Evolutionary conservation across 2,797 vertebrate genomes (phyloP), one percentile per base, ranked within the genome.

Genomic region (Falco columbarius): DNA sequence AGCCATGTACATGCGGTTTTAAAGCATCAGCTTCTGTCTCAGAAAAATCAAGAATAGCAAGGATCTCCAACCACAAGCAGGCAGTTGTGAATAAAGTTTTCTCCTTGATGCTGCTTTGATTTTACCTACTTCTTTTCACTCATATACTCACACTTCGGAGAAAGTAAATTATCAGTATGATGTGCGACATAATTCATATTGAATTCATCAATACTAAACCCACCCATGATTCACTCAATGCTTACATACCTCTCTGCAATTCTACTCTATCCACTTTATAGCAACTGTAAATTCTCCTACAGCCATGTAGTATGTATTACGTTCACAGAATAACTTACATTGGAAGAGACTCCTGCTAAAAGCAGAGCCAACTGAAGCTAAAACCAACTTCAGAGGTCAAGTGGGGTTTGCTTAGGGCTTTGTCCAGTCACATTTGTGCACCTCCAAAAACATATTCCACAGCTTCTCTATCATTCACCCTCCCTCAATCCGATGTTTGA

Each of bases 71-170:
- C 61, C 30, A 80, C 56, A 94, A 63, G 7, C 40, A 86, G 32
- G 5, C 8, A 56, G 24, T 8, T 38, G 40, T 6, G 8, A 81
- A 72, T 18, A 11, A 75, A 65, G 30, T 21, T 71, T 59, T 85
- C 70, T 44, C 55, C 88, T 62, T 42, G 40, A 46, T 46, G 14
- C n/a, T 15, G 24, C 42, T 80, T 91, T 49, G 34, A 34, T 76
- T 85, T 84, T 46, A 67, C 7, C 1, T 18, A 26, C 32, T 83
- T 84, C 15, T 65, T 86, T 80, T 87, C 27, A 51, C 2, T 52
- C 7, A 3, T 36, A 66, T 9, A 63, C 7, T 40, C 0, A 0
- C 10, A 7, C 49, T 80, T 47, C 21, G 8, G 27, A 81, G 15
- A 38, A 85, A 65, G 34, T 62, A 24, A 80, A 6, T 38, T 47